These are phyloP conservation scores for Butorides virescens DNA, from an alignment of 2,113 vertebrate genomes.

Conservation along the genomic window DNA sequence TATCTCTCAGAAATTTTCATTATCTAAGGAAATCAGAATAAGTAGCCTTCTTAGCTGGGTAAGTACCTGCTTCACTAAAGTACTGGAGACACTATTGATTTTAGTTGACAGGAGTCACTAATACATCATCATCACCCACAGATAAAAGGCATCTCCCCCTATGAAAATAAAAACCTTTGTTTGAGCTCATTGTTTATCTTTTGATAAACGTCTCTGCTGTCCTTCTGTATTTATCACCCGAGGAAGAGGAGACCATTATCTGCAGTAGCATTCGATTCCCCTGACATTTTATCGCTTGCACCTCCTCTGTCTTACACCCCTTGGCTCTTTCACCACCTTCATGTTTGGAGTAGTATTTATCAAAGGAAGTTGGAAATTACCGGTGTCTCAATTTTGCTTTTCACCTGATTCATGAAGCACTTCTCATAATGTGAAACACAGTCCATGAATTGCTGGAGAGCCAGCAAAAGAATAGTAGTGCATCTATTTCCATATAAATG, in stretches of 20 bases:
- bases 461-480: not conserved
- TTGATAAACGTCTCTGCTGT: not conserved
- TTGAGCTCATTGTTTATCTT: not conserved
- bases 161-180: not conserved
- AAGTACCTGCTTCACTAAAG: not conserved
- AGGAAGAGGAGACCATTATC: not conserved
- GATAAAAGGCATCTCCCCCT: not conserved
- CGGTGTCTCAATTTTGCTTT: conserved; percentile 11
- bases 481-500: conserved; percentile 56
- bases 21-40: not conserved
- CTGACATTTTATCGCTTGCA: not conserved
- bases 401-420: conserved; percentile 33
- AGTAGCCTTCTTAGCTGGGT: not conserved
- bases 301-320: not conserved
- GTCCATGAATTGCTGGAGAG: conserved; percentile 45
- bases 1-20: not conserved
- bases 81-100: not conserved
- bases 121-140: not conserved
- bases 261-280: not conserved
- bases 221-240: not conserved
- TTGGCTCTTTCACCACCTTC: not conserved
- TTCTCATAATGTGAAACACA: conserved; percentile 3
- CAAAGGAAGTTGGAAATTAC: conserved; percentile 17
- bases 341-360: not conserved
- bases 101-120: not conserved